Conservation (phyloP, 2,888 invertebrate genomes). For the Embidobia sp. region DNA sequence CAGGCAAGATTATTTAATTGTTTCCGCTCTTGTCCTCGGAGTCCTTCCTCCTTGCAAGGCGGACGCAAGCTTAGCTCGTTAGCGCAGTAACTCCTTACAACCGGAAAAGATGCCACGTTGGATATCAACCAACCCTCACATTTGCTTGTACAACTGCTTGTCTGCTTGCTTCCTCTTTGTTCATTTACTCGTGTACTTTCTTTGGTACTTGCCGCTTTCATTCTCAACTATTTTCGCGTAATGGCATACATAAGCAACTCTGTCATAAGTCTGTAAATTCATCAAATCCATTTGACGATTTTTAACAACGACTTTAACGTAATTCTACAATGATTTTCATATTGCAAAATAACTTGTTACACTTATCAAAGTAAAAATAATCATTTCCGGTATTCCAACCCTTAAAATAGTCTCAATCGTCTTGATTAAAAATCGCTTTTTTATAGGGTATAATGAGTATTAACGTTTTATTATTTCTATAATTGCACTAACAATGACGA, state of each 20-base stretch:
- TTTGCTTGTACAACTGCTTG: slow-evolving; percentile 61
- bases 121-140: slow-evolving; percentile 69
- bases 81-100: slow-evolving; percentile 74
- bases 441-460: too few species aligned
- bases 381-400: too few species aligned
- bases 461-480: too few species aligned
- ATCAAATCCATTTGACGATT: too few species aligned
- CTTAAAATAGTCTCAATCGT: too few species aligned
- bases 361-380: too few species aligned
- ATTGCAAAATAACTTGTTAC: too few species aligned
- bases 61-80: slow-evolving; percentile 72
- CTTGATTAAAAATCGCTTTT: too few species aligned
- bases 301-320: too few species aligned
- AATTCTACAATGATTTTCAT: too few species aligned
- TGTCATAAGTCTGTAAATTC: too few species aligned
- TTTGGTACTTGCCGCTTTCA: neutral
- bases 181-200: neutral
- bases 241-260: neutral
- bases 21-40: slow-evolving; percentile 70
- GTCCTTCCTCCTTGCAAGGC: slow-evolving; percentile 61
- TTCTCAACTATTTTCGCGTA: neutral
- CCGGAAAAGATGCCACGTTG: slow-evolving; percentile 73
- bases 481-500: too few species aligned
- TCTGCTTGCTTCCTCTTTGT: slow-evolving; percentile 39
- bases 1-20: slow-evolving; percentile 76